Percentiles rank a stretch among this genome's conserved stretches.
These are phyloP conservation scores for Gymnarchus niloticus DNA, from an alignment of 2,113 vertebrate genomes.

Conservation along the genomic window DNA sequence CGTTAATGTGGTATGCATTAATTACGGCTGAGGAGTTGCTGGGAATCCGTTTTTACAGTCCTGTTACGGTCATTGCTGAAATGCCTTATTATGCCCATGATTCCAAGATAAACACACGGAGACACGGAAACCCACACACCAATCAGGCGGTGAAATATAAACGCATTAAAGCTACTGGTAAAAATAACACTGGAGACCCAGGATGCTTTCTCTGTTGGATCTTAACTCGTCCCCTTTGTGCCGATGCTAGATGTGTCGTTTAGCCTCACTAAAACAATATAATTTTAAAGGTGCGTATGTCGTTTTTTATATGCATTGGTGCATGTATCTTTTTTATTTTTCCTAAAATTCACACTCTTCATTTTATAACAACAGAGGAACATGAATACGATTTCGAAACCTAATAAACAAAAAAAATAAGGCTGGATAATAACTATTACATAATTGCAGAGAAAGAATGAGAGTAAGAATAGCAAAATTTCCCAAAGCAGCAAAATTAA, in stretches of 20 bases:
- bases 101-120: background rate
- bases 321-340: too few relatives aligned
- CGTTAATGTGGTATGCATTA: background rate
- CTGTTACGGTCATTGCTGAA: background rate
- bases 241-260: background rate
- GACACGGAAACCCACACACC: background rate
- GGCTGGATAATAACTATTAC: background rate
- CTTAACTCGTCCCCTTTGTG: background rate
- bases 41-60: background rate
- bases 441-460: background rate
- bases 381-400: background rate
- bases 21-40: background rate
- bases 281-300: background rate
- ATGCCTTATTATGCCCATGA: background rate
- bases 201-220: background rate
- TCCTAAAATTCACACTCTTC: background rate
- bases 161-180: background rate
- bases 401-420: background rate
- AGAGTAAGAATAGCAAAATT: slow-evolving; percentile 5
- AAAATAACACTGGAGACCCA: too few relatives aligned
- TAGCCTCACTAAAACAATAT: background rate
- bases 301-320: too few relatives aligned
- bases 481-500: slow-evolving; percentile 9
- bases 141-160: background rate
- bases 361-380: background rate